A percentile compares a stretch with the other conserved stretches of the same genome.
These are phyloP conservation scores for Leucoraja ocellata DNA, from an alignment of 2,797 vertebrate species.

Conservation along the genomic window DNA sequence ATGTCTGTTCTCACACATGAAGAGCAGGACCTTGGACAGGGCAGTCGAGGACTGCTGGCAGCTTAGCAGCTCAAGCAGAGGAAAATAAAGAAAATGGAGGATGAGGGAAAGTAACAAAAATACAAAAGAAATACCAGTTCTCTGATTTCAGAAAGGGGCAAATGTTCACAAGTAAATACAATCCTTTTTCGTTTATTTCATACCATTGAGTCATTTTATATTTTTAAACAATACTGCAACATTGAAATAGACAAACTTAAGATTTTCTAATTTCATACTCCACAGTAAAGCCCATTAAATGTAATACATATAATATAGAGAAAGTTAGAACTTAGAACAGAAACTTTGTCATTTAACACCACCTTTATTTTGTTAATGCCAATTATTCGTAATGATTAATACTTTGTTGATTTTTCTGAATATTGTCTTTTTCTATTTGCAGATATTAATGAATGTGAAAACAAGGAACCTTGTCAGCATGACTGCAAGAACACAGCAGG, in stretches of 20 bases:
- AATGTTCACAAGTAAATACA: background rate
- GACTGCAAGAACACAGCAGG: constrained; percentile 87
- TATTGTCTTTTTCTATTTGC: constrained; percentile 16
- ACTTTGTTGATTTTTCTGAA: background rate
- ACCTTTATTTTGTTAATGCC: background rate
- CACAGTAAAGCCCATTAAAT: background rate
- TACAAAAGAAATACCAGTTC: background rate
- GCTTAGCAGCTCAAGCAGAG: background rate
- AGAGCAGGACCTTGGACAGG: background rate
- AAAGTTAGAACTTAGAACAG: too few relatives aligned
- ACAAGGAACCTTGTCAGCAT: constrained; percentile 79
- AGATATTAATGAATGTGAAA: constrained; percentile 94
- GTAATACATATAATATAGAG: background rate
- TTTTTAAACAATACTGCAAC: background rate
- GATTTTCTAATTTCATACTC: background rate
- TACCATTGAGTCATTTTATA: background rate
- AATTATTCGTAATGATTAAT: background rate
- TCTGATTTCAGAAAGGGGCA: background rate
- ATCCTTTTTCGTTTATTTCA: background rate
- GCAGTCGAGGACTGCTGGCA: background rate
- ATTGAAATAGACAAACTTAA: background rate
- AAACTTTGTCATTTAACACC: background rate
- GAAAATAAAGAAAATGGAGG: background rate
- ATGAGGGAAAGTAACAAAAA: background rate
- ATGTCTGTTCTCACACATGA: background rate